phyloP scores from a whole-genome alignment of 2,797 vertebrate genomes.

The Allobates femoralis region DNA sequence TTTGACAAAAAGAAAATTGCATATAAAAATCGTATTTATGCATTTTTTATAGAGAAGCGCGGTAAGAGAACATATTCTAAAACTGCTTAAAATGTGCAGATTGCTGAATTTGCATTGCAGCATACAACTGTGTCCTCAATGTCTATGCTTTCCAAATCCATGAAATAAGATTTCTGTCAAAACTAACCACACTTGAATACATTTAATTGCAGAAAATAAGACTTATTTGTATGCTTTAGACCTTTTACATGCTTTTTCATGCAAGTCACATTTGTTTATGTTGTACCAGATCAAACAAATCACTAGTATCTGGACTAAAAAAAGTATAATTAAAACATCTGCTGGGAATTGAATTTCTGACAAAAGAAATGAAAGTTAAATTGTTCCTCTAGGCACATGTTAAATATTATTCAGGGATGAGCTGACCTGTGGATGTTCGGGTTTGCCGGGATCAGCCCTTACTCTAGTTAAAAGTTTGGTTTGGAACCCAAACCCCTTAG shows the following conservation, averaged over 20 bases:
- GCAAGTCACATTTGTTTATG: background rate
- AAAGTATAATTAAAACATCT: background rate
- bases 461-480: no score
- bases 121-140: background rate
- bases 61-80: background rate
- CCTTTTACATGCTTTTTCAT: background rate
- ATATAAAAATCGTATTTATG: no score
- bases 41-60: no score
- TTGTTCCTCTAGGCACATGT: background rate
- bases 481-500: no score
- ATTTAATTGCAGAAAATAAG: background rate
- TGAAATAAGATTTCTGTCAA: background rate
- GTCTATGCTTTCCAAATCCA: background rate
- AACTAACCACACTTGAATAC: background rate
- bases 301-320: background rate
- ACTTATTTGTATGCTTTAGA: background rate
- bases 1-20: no score
- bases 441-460: no score
- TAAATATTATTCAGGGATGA: no score
- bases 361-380: background rate
- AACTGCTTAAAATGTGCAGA: no score
- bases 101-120: no score
- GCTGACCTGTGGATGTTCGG: no score
- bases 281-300: background rate
- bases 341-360: background rate